Conservation (phyloP, 2,797 vertebrate genomes). For the Pangasius djambal region DNA sequence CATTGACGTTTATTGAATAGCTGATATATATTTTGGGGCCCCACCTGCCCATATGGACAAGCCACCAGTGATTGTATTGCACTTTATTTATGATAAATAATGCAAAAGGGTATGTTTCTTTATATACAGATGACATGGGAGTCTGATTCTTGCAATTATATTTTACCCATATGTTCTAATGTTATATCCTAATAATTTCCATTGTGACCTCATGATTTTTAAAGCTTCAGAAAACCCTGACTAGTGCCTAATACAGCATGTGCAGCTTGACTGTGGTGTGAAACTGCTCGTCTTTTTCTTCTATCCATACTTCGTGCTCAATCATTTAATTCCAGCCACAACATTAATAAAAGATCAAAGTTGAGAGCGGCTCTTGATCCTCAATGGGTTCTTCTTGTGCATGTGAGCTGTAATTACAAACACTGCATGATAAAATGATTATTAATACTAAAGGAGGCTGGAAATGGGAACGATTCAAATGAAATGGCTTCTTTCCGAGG, state of each 20-base stretch:
- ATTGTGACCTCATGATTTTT: conserved; percentile 17
- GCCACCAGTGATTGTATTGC: too few species aligned
- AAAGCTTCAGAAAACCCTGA: conserved; percentile 26
- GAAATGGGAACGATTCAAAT: conserved; percentile 54
- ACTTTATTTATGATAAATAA: background rate
- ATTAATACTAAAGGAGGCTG: conserved; percentile 64
- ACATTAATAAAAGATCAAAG: conserved; percentile 79
- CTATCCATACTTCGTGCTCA: conserved; percentile 46
- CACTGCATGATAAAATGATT: conserved; percentile 78
- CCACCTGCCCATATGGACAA: background rate
- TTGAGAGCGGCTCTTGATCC: conserved; percentile 66
- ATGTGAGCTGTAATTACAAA: conserved; percentile 76
- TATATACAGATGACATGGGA: background rate
- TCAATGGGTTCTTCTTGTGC: conserved; percentile 51
- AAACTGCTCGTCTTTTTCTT: conserved; percentile 56
- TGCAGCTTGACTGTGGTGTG: background rate
- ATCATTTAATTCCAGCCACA: conserved; percentile 54
- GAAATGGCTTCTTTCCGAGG: conserved; percentile 69
- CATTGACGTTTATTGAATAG: background rate
- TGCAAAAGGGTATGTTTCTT: background rate
- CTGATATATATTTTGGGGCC: background rate
- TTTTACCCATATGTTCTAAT: background rate
- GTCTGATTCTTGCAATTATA: background rate
- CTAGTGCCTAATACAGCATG: background rate
- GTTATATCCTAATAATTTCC: background rate